Percentiles rank a stretch among this genome's conserved stretches.
phyloP scores from a whole-genome alignment of 2,888 invertebrate species.

The Trichopoda pennipes region DNA sequence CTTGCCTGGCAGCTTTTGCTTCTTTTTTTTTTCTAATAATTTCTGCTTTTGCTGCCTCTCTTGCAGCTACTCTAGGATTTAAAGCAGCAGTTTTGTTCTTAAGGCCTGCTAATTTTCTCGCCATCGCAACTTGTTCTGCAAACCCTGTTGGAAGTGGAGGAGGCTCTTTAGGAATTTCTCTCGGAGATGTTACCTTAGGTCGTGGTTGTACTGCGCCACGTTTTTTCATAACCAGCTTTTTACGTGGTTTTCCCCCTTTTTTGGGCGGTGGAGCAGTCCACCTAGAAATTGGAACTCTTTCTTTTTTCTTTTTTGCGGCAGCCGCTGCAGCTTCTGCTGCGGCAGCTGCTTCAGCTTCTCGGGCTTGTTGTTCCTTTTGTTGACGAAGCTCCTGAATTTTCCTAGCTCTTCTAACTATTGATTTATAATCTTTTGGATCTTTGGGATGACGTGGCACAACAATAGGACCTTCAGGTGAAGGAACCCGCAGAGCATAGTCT shows the following conservation, averaged over 20 bases:
- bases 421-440: slow-evolving; percentile 44
- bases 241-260: slow-evolving; percentile 13
- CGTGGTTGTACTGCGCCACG: background rate
- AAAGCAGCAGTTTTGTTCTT: slow-evolving; percentile 38
- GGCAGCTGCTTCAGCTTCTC: slow-evolving; percentile 22
- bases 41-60: slow-evolving; percentile 33
- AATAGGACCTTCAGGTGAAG: slow-evolving; percentile 35
- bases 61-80: slow-evolving; percentile 29
- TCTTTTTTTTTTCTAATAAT: slow-evolving; percentile 10
- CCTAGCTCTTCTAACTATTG: slow-evolving; percentile 47
- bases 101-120: slow-evolving; percentile 49
- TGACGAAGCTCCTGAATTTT: slow-evolving; percentile 43
- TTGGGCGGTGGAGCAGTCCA: slow-evolving; percentile 36
- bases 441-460: slow-evolving; percentile 38
- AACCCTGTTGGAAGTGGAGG: slow-evolving; percentile 30
- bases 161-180: slow-evolving; percentile 11
- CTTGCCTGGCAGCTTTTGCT: background rate
- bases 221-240: slow-evolving; percentile 36
- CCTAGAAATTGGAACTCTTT: slow-evolving; percentile 44
- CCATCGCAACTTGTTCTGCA: slow-evolving; percentile 33
- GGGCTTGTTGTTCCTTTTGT: slow-evolving; percentile 9
- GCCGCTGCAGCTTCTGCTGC: slow-evolving; percentile 9
- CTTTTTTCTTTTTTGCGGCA: slow-evolving; percentile 33
- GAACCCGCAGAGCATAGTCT: slow-evolving; percentile 21
- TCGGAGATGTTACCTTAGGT: background rate